A percentile compares a stretch with the other conserved stretches of the same genome.
These are phyloP conservation scores for Amphipoea lucens DNA, from an alignment of 2,888 invertebrate genomes.

Conservation along the genomic window DNA sequence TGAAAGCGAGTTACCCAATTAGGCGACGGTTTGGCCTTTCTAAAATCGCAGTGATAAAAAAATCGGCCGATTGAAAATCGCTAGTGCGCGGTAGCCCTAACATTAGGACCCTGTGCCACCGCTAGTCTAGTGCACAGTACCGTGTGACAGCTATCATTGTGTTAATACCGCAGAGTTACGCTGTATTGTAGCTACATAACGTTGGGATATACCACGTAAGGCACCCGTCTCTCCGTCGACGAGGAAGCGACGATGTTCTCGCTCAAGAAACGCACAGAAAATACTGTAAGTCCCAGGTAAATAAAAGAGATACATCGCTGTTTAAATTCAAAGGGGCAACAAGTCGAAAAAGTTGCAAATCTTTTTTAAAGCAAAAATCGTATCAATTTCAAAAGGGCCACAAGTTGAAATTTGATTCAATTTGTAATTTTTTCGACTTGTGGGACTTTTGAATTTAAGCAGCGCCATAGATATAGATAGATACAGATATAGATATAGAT, in stretches of 20 bases:
- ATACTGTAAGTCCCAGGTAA: neutral
- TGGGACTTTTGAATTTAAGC: too few species aligned
- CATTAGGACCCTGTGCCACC: neutral
- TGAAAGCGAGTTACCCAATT: neutral
- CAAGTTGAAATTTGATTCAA: too few species aligned
- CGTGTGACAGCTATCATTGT: conserved; percentile 19
- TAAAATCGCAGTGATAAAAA: too few species aligned
- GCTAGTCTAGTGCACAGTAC: neutral
- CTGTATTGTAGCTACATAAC: neutral
- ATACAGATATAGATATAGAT: too few species aligned
- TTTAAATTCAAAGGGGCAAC: too few species aligned
- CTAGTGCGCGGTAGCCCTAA: neutral
- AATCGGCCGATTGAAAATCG: neutral
- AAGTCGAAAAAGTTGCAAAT: too few species aligned
- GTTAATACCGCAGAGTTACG: conserved; percentile 9
- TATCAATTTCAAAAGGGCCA: too few species aligned
- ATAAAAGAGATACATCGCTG: neutral
- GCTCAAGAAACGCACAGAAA: neutral
- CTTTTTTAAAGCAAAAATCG: too few species aligned
- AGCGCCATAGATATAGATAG: too few species aligned
- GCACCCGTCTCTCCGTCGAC: neutral
- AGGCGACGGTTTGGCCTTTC: neutral
- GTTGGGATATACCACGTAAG: neutral
- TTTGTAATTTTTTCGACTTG: too few species aligned
- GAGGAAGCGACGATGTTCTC: neutral